Percentiles rank a stretch among this genome's conserved stretches.
phyloP scores from a whole-genome alignment of 2,888 invertebrate species.

The Clistopyga incitator region DNA sequence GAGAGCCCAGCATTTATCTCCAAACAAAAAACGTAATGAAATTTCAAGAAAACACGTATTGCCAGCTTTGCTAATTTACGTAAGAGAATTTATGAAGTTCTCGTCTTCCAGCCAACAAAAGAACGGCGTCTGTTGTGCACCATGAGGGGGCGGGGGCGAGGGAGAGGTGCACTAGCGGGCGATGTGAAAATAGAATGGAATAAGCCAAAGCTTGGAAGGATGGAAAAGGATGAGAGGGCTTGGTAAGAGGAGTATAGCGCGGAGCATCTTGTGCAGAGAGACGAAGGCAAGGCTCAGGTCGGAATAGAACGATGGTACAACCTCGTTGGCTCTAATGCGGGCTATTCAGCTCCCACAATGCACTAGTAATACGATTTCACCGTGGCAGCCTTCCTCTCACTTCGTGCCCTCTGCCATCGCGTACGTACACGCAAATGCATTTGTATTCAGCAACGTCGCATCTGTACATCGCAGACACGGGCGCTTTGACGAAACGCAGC shows the following conservation, averaged over 20 bases:
- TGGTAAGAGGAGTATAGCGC: conserved; percentile 44
- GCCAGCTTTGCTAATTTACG: not conserved
- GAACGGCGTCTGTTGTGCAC: conserved; percentile 18
- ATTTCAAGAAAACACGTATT: not conserved
- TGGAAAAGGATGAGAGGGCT: conserved; percentile 63
- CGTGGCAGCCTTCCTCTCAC: conserved; percentile 70
- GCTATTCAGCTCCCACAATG: conserved; percentile 83
- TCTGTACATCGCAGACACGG: conserved; percentile 6
- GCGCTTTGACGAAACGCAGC: conserved; percentile 24
- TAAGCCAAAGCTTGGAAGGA: conserved; percentile 63
- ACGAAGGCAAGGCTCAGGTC: conserved; percentile 42
- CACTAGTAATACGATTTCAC: conserved; percentile 83
- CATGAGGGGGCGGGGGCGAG: not conserved
- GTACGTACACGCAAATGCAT: conserved; percentile 16
- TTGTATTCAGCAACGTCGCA: conserved; percentile 8
- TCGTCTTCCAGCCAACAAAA: not conserved
- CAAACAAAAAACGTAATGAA: too few species aligned
- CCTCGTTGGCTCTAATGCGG: conserved; percentile 82
- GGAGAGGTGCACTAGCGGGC: conserved; percentile 14
- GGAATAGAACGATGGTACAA: conserved; percentile 75
- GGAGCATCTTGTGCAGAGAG: conserved; percentile 43
- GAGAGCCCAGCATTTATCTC: too few species aligned
- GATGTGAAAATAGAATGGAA: conserved; percentile 45
- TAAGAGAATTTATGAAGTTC: conserved; percentile 3
- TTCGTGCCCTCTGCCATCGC: conserved; percentile 67